These are phyloP conservation scores for Haplochromis vanheusdeni DNA, from an alignment of 2,113 vertebrate species.

Conservation along the genomic window DNA sequence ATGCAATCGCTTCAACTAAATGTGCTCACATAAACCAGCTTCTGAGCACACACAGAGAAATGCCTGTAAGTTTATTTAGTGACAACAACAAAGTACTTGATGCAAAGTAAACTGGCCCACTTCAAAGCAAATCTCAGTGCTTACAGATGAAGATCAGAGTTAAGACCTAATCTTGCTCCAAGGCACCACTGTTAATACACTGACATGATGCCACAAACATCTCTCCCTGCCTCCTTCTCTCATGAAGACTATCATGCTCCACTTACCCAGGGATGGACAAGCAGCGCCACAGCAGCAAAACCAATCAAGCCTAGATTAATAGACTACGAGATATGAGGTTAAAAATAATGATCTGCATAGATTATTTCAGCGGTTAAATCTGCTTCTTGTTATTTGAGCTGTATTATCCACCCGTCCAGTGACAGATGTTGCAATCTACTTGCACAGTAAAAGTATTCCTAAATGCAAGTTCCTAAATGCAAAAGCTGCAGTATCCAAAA, in stretches of 20 bases:
- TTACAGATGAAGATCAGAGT: conserved; percentile 15
- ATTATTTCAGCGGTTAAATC: not conserved
- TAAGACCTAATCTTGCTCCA: conserved; percentile 8
- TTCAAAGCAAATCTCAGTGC: not conserved
- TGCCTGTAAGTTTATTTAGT: not conserved
- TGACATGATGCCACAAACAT: not conserved
- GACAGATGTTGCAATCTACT: not conserved
- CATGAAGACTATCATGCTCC: not conserved
- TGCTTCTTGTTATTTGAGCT: not conserved
- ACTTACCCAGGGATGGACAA: not conserved
- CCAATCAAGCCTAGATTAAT: not conserved
- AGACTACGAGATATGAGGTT: not conserved
- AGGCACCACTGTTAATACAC: not conserved
- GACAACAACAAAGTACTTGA: not conserved
- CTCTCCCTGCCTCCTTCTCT: not conserved
- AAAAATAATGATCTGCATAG: not conserved
- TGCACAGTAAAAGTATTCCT: not conserved
- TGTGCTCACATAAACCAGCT: not conserved
- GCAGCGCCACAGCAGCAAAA: not conserved
- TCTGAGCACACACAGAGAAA: not conserved
- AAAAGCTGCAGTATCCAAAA: not conserved
- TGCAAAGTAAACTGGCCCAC: not conserved
- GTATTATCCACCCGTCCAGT: not conserved
- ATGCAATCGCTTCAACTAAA: not conserved
- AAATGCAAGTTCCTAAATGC: not conserved